These are phyloP conservation scores for Rhopalosiphum maidis DNA, from an alignment of 1,140 invertebrate genomes.

Conservation along the genomic window DNA sequence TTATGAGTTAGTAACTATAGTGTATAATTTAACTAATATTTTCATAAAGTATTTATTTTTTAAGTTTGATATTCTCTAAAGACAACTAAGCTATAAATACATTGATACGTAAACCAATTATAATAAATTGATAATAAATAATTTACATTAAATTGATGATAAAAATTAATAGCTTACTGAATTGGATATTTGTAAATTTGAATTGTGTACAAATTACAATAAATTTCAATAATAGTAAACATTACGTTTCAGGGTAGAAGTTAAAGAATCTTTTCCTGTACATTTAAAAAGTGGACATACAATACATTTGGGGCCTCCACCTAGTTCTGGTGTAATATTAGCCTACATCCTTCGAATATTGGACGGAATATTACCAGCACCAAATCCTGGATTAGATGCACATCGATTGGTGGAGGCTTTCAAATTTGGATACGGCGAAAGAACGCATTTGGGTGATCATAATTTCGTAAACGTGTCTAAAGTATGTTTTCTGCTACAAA, in stretches of 20 bases:
- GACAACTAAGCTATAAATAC: too few relatives aligned
- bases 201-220: background rate
- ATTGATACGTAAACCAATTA: background rate
- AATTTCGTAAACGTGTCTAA: conserved; percentile 63
- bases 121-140: background rate
- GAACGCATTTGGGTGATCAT: conserved; percentile 88
- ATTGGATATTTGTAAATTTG: background rate
- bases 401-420: conserved; percentile 90
- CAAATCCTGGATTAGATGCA: conserved; percentile 66
- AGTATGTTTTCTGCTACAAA: conserved; percentile 44
- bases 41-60: too few relatives aligned
- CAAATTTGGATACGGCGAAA: conserved; percentile 90
- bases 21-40: background rate
- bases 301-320: conserved; percentile 78
- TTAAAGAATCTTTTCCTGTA: conserved; percentile 69
- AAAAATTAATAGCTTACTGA: background rate
- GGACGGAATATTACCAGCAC: conserved; percentile 68
- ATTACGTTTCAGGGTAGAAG: conserved; percentile 65
- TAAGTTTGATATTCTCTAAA: too few relatives aligned
- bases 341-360: conserved; percentile 86
- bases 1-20: conserved; percentile 63
- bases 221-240: background rate
- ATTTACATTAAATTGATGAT: background rate
- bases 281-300: conserved; percentile 68
- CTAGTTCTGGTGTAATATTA: conserved; percentile 81